phyloP scores from a whole-genome alignment of 2,888 invertebrate species.

The Oligia fasciuncula region DNA sequence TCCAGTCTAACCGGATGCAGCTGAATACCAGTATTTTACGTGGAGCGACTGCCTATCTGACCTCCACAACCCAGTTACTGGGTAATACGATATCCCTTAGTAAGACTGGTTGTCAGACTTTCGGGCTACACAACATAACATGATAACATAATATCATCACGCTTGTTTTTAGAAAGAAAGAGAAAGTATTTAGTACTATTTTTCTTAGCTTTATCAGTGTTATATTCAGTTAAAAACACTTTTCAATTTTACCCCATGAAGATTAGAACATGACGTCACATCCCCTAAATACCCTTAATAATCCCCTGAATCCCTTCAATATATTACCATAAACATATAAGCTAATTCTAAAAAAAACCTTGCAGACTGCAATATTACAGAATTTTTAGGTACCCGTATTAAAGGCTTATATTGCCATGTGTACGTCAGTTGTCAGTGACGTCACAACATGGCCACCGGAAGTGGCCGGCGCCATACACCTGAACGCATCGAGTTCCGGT shows the following conservation, averaged over 20 bases:
- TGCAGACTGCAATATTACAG: conserved; percentile 11
- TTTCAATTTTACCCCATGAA: background rate
- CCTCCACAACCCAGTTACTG: no score
- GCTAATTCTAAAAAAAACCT: conserved; percentile 16
- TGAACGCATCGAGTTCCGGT: conserved; percentile 52
- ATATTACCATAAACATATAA: conserved; percentile 6
- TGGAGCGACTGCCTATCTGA: no score
- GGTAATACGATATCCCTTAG: no score
- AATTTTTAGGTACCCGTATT: conserved; percentile 15
- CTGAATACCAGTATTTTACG: no score
- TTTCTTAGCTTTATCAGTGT: no score
- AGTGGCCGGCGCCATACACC: conserved; percentile 46
- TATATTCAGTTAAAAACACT: background rate
- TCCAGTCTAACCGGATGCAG: no score
- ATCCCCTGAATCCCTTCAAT: conserved; percentile 4
- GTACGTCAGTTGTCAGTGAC: conserved; percentile 51
- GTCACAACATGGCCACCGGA: conserved; percentile 58
- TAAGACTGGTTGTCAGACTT: no score
- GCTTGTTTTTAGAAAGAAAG: no score
- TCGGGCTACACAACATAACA: no score
- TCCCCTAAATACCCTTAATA: background rate
- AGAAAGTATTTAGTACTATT: no score
- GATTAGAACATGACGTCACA: background rate
- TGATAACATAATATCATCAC: no score
- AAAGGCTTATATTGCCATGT: conserved; percentile 52